phyloP scores from a whole-genome alignment of 2,797 vertebrate species.

The Pantherophis vulpinus region DNA sequence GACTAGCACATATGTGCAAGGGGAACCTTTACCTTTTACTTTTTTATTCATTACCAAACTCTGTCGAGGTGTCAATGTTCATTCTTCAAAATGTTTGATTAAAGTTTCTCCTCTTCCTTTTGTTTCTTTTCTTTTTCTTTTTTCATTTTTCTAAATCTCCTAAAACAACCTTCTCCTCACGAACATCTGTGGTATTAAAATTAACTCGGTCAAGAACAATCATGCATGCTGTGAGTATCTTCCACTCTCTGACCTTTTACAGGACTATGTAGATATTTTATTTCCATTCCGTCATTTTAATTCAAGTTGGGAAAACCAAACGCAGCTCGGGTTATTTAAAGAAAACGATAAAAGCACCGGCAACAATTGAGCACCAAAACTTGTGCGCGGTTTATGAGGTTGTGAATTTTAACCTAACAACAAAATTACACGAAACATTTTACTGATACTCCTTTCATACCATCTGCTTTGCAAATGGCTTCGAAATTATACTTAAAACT shows the following conservation, averaged over 20 bases:
- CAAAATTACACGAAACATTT: slow-evolving; percentile 68
- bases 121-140: neutral
- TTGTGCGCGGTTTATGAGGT: slow-evolving; percentile 68
- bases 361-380: slow-evolving; percentile 21
- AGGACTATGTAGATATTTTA: slow-evolving; percentile 70
- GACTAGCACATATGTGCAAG: too few species aligned
- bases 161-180: neutral
- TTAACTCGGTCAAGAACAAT: slow-evolving; percentile 35
- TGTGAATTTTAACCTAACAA: slow-evolving; percentile 74
- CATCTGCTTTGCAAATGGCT: slow-evolving; percentile 66
- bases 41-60: neutral
- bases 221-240: slow-evolving; percentile 49
- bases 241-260: slow-evolving; percentile 73
- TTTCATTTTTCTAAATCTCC: neutral
- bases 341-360: slow-evolving; percentile 51
- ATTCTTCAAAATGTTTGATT: neutral
- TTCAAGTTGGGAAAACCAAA: slow-evolving; percentile 64
- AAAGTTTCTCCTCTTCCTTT: neutral
- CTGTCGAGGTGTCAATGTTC: too few species aligned
- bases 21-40: too few species aligned
- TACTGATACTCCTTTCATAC: slow-evolving; percentile 64
- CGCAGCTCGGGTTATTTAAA: slow-evolving; percentile 56
- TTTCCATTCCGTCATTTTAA: slow-evolving; percentile 71
- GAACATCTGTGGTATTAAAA: neutral
- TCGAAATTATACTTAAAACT: slow-evolving; percentile 74